Evolutionary conservation across 2,888 invertebrate species (phyloP), one percentile per base, ranked within the genome.

Genomic region (Meta bourneti): DNA sequence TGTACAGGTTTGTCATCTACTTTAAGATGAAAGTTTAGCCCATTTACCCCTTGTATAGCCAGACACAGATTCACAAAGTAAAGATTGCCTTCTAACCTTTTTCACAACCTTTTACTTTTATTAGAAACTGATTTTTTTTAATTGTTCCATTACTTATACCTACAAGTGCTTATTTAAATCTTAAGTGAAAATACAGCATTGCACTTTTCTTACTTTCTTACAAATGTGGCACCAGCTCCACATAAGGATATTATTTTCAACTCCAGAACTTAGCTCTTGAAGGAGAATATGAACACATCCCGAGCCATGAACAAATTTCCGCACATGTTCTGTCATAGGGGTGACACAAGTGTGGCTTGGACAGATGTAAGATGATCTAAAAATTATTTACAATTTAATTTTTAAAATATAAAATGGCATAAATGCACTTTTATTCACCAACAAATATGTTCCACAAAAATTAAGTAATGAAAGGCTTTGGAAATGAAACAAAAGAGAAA

Each of bases 251-350:
- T 94, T 94, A 81, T 94, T 93, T 78, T 93, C 90, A 34, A 93
- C 87, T n/a, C 85, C 78, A 49, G 90, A 79, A 78, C 95, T 95
- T 93, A 96, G 94, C 93, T 95, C 95, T 88, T 95, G 96, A 52
- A 96, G 94, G 93, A 96, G 94, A 94, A 99, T 97, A 89, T 98
- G 97, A 34, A 99, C 96, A 94, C 98, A 98, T 0, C 98, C 98
- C 93, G 97, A 97, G 51, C 97, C 97, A 94, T 99, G 99, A 0
- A 98, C 98, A 95, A 99, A 99, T 94, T 97, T 96, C 82, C 98
- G 96, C 8, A 98, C 96, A 94, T 99, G 99, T 86, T 97, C 97
- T 93, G 97, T 95, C 97, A 98, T 98, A 1, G 98, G 97, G 20
- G 97, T 96, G 91, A 97, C 97, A 95, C 98, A 99, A 11, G 96